These are phyloP conservation scores for Matsumyia berberina DNA, from an alignment of 2,888 invertebrate genomes.

Conservation along the genomic window DNA sequence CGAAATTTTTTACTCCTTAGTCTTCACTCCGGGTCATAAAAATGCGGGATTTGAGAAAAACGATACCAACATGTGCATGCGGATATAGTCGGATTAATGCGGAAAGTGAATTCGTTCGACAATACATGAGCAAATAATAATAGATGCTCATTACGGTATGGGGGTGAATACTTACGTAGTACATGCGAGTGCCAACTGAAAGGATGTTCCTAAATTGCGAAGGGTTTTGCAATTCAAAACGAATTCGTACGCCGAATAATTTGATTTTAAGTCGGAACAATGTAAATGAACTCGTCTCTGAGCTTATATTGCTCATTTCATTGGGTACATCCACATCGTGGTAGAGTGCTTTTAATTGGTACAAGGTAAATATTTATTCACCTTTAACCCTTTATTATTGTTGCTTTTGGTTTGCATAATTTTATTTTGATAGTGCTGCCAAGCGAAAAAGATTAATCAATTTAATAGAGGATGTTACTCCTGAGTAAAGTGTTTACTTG, in stretches of 20 bases:
- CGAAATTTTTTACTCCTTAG: slow-evolving; percentile 25
- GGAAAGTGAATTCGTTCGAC: slow-evolving; percentile 49
- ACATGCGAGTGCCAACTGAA: slow-evolving; percentile 3
- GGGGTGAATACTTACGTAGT: slow-evolving; percentile 32
- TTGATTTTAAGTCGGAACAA: slow-evolving; percentile 31
- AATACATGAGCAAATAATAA: slow-evolving; percentile 59
- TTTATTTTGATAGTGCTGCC: slow-evolving; percentile 37
- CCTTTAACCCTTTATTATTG: slow-evolving; percentile 80
- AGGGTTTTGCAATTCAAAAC: slow-evolving; percentile 33
- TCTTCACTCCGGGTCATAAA: slow-evolving; percentile 31
- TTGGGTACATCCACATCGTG: neutral
- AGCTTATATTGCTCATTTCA: slow-evolving; percentile 54
- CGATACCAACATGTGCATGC: slow-evolving; percentile 24
- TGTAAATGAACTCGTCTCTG: slow-evolving; percentile 23
- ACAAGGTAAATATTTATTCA: slow-evolving; percentile 80
- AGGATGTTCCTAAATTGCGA: slow-evolving; percentile 48
- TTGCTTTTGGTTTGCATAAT: slow-evolving; percentile 11
- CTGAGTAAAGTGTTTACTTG: neutral
- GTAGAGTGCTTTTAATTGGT: slow-evolving; percentile 80
- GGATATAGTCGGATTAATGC: slow-evolving; percentile 30
- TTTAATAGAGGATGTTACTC: neutral
- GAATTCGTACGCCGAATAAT: slow-evolving; percentile 23
- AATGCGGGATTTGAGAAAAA: slow-evolving; percentile 64
- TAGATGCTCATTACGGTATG: slow-evolving; percentile 45
- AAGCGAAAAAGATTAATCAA: slow-evolving; percentile 29